Base-by-base conservation (phyloP, 1,140 invertebrate genomes). In the Oscheius sp. region DNA sequence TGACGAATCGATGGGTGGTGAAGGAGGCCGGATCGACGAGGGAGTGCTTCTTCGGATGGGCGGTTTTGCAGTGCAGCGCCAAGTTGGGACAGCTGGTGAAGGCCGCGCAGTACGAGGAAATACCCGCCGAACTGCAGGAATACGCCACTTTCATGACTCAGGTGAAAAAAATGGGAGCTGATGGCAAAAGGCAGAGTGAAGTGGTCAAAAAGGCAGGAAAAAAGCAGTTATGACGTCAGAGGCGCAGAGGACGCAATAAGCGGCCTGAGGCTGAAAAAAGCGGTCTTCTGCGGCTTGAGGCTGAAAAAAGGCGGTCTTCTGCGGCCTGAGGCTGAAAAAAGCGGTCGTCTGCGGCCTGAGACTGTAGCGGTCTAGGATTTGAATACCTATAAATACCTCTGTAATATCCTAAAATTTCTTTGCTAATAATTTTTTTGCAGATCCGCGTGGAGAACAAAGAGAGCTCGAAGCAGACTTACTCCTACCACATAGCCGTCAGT, bases 1-100 rank as follows among this genome's bases (percentile, higher is more conserved):
- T 87, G 34, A 87, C 87, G 2, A 87, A 87, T 76, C 73, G 77
- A 23, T 68, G 77, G 61, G 76, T 77, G 26, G 68, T 59, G 34
- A 52, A 35, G 29, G 74, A 76, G 23, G 73, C 68, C 23, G 26
- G 34, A 32, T 36, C 74, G 46, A 87, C 86, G 29, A 85, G 87
- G 15, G 89, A 91, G 76, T 91, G 93, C 81, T 87, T 97, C n/a
- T 96, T 96, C 84, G 91, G 93, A 3, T 92, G 93, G 84, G 93
- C 94, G 0, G 89, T 95, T 86, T 91, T 97, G 26, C 93, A 97
- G 79, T 89, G 98, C 1, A 97, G 96, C 86, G 85, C 98, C 3
- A 94, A 93, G 64, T 88, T 99, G 0, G 95, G 95, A 0, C 95
- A 98, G 82, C 87, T 98, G 0, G 90, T 96, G 38, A 87, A 92